phyloP scores from a whole-genome alignment of 2,888 invertebrate genomes.

The Seira sanloemensis region DNA sequence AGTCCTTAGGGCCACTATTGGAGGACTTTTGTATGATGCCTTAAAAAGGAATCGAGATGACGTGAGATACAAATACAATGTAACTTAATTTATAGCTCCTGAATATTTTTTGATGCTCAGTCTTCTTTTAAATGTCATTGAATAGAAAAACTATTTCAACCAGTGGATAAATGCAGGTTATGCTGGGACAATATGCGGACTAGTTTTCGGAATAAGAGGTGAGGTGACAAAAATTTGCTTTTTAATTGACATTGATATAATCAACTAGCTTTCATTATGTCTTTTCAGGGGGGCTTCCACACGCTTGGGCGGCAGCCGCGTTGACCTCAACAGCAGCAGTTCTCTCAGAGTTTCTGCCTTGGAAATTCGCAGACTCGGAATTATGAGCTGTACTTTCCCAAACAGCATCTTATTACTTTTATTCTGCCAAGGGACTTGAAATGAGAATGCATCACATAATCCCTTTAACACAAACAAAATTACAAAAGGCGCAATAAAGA shows the following conservation, averaged over 20 bases:
- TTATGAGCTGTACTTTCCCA: too few relatives aligned
- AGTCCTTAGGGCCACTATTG: conserved; percentile 21
- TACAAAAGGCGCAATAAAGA: too few relatives aligned
- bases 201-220: conserved; percentile 46
- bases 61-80: conserved; percentile 32
- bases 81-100: neutral
- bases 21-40: conserved; percentile 44
- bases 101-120: neutral
- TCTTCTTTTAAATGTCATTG: neutral
- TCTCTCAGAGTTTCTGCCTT: conserved; percentile 19
- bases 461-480: too few relatives aligned
- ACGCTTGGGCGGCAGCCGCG: conserved; percentile 22
- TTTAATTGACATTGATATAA: neutral
- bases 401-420: too few relatives aligned
- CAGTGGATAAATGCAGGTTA: conserved; percentile 24
- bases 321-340: neutral
- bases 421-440: too few relatives aligned
- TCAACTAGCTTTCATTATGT: neutral
- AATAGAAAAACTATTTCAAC: neutral
- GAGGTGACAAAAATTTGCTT: neutral
- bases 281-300: conserved; percentile 37
- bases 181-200: conserved; percentile 41
- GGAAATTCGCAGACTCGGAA: neutral
- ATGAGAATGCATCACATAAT: too few relatives aligned
- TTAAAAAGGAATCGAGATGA: conserved; percentile 46